These are phyloP conservation scores for Tanytarsus gracilentus DNA, from an alignment of 2,888 invertebrate genomes.

Conservation along the genomic window DNA sequence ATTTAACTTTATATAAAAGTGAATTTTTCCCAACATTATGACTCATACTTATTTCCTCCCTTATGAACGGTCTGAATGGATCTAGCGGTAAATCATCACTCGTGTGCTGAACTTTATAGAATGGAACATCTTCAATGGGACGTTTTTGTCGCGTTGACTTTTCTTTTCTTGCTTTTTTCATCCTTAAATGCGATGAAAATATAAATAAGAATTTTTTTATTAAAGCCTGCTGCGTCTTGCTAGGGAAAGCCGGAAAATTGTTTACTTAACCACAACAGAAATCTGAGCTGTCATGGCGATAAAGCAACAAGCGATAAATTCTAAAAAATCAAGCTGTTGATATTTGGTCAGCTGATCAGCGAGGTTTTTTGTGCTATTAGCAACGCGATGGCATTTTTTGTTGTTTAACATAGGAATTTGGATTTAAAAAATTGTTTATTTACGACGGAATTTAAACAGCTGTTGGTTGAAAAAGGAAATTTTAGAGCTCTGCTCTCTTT, in stretches of 20 bases:
- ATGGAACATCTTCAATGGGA: constrained; percentile 37
- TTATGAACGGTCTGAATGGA: constrained; percentile 34
- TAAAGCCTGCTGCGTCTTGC: background rate
- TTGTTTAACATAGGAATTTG: no score
- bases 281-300: background rate
- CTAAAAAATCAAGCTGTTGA: background rate
- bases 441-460: no score
- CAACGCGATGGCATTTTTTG: no score
- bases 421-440: no score
- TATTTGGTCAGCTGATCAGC: background rate
- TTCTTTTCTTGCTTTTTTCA: constrained; percentile 15
- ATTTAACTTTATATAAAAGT: background rate
- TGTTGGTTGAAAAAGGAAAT: no score
- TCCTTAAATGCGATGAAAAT: background rate
- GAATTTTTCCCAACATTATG: background rate
- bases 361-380: no score
- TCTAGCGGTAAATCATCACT: constrained; percentile 42
- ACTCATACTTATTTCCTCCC: constrained; percentile 31
- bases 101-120: constrained; percentile 38
- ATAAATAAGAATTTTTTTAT: background rate
- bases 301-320: background rate
- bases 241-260: background rate
- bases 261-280: background rate
- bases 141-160: no score
- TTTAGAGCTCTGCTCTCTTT: background rate